Conservation (phyloP, 2,113 vertebrate genomes). For the Sprattus sprattus region DNA sequence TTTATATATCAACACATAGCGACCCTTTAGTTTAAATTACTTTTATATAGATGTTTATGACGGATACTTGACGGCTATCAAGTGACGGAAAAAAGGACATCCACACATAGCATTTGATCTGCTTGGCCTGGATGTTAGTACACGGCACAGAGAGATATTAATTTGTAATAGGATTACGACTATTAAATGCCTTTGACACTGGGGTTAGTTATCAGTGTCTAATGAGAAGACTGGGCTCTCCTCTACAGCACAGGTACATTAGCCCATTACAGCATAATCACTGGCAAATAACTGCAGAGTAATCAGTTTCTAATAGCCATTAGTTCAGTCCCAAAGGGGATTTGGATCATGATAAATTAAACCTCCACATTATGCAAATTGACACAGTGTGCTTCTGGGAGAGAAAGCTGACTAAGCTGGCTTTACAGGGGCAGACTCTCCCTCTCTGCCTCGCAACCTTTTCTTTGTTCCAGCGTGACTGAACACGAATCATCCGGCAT, state of each 20-base stretch:
- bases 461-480: neutral
- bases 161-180: conserved; percentile 8
- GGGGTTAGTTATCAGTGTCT: conserved; percentile 32
- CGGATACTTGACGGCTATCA: neutral
- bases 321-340: conserved; percentile 37
- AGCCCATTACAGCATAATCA: conserved; percentile 52
- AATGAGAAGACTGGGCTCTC: conserved; percentile 31
- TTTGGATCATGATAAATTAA: conserved; percentile 44
- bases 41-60: neutral
- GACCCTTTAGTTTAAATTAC: neutral
- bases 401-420: conserved; percentile 17
- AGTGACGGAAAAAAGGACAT: neutral
- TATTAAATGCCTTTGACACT: conserved; percentile 15
- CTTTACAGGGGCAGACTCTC: neutral
- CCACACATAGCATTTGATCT: neutral
- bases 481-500: too few relatives aligned
- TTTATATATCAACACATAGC: neutral
- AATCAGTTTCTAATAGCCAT: conserved; percentile 53
- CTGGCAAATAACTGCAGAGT: conserved; percentile 45
- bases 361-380: conserved; percentile 42
- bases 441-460: neutral
- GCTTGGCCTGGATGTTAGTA: neutral
- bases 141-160: neutral
- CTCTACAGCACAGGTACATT: conserved; percentile 35
- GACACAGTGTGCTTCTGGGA: conserved; percentile 26